Evolutionary conservation across 2,888 invertebrate species (phyloP).

Genomic region (Synanthedon andrenaeformis): DNA sequence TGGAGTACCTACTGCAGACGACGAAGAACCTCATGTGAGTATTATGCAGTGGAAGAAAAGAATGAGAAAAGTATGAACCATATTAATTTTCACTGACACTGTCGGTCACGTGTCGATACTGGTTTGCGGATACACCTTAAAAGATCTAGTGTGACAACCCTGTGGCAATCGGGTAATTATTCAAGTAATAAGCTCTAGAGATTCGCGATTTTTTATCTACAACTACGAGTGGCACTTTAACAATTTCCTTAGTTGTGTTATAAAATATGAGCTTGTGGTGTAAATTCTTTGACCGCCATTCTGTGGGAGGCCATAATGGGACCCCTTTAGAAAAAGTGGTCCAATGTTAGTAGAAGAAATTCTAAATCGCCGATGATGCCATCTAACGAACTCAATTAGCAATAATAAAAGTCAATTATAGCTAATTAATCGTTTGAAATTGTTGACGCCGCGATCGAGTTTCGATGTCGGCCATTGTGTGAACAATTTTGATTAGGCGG

Average conservation of each 20-base stretch:
- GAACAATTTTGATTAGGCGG: too few relatives aligned
- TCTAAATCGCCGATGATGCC: neutral
- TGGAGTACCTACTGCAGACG: too few relatives aligned
- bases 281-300: neutral
- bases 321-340: neutral
- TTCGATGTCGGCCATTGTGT: too few relatives aligned
- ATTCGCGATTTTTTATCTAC: slow-evolving; percentile 22
- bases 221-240: slow-evolving; percentile 31
- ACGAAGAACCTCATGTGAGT: too few relatives aligned
- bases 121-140: too few relatives aligned
- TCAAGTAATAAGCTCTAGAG: slow-evolving; percentile 32
- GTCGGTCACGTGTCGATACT: too few relatives aligned
- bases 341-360: neutral
- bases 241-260: slow-evolving; percentile 34
- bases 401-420: neutral
- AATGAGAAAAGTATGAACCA: too few relatives aligned
- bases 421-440: too few relatives aligned
- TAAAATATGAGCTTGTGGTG: slow-evolving; percentile 10
- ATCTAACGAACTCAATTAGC: neutral
- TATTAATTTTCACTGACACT: too few relatives aligned
- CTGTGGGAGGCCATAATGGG: neutral
- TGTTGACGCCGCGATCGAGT: too few relatives aligned
- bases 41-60: too few relatives aligned
- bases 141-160: too few relatives aligned
- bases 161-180: slow-evolving; percentile 24